A percentile compares a stretch with the other conserved stretches of the same genome.
Evolutionary conservation across 2,797 vertebrate genomes (phyloP).

Genomic region (Mormyrops boulengeri): DNA sequence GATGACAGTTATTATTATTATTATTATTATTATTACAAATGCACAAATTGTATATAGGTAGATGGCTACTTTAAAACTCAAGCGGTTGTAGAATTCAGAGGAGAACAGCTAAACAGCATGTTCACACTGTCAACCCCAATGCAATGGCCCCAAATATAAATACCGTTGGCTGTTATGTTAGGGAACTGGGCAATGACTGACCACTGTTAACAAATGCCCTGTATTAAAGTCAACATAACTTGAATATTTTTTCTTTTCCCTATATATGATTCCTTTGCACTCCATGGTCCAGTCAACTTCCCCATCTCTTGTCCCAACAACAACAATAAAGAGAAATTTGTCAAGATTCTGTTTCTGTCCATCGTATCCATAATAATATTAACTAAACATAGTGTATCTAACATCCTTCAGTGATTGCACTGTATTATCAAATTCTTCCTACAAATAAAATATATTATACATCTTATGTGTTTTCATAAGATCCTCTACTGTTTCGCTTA

Average conservation of each 20-base stretch:
- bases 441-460: slow-evolving; percentile 78
- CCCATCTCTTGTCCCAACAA: neutral
- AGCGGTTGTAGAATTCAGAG: slow-evolving; percentile 8
- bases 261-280: slow-evolving; percentile 11
- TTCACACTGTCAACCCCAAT: neutral
- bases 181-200: neutral
- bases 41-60: slow-evolving; percentile 5
- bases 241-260: slow-evolving; percentile 10
- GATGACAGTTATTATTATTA: slow-evolving; percentile 57
- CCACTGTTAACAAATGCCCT: slow-evolving; percentile 15
- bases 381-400: neutral
- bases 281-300: slow-evolving; percentile 1
- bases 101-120: slow-evolving; percentile 25
- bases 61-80: slow-evolving; percentile 14
- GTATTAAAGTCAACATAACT: slow-evolving; percentile 54
- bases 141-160: slow-evolving; percentile 8
- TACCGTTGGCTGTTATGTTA: neutral
- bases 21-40: slow-evolving; percentile 27
- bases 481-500: slow-evolving; percentile 54
- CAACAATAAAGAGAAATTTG: slow-evolving; percentile 8
- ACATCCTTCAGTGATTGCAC: slow-evolving; percentile 54
- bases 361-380: slow-evolving; percentile 29
- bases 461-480: slow-evolving; percentile 62
- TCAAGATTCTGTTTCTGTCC: slow-evolving; percentile 11
- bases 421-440: slow-evolving; percentile 60